Evolutionary conservation across 2,113 vertebrate species (phyloP).

Genomic region (Emydura subglobosa): DNA sequence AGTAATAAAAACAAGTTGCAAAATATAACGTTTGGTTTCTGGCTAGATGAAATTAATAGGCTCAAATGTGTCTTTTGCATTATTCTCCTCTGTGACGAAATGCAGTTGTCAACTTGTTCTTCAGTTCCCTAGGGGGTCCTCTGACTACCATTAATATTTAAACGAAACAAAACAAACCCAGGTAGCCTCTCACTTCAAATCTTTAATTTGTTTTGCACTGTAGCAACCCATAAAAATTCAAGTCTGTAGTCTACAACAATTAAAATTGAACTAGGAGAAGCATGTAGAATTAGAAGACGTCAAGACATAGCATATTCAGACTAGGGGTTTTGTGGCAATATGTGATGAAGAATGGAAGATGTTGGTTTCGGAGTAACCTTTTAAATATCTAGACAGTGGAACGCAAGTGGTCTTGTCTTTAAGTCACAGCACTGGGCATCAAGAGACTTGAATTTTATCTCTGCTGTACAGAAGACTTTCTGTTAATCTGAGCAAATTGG

Average conservation of each 20-base stretch:
- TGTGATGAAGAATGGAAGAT: not conserved
- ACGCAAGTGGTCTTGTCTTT: not conserved
- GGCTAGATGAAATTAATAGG: not conserved
- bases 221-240: not conserved
- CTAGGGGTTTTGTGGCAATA: not conserved
- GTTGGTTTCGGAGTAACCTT: not conserved
- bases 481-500: not conserved
- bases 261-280: not conserved
- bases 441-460: not conserved
- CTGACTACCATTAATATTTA: not conserved
- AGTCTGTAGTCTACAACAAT: not conserved
- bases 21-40: not conserved
- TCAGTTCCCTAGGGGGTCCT: not conserved
- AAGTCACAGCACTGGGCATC: not conserved
- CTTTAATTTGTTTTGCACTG: constrained; percentile 10
- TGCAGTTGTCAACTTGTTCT: not conserved
- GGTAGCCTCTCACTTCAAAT: not conserved
- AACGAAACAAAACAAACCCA: not conserved
- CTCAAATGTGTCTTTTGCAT: not conserved
- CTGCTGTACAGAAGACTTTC: not conserved
- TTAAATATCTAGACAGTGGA: not conserved
- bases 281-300: not conserved
- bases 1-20: not conserved
- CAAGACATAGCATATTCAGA: not conserved
- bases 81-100: not conserved